phyloP scores from a whole-genome alignment of 2,888 invertebrate species.

The Drosophila differens region DNA sequence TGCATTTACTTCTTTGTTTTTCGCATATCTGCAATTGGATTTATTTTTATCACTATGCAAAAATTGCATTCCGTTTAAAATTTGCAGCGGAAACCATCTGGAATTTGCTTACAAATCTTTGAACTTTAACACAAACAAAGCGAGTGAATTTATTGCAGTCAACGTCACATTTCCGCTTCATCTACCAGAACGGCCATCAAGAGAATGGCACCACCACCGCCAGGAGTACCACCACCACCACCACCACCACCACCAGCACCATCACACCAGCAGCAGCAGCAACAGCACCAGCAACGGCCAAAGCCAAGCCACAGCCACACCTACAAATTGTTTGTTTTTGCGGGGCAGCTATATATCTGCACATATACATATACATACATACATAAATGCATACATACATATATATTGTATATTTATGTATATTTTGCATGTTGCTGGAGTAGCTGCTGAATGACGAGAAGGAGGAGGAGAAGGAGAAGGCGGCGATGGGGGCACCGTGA shows the following conservation, averaged over 20 bases:
- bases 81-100: slow-evolving; percentile 24
- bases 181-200: slow-evolving; percentile 82
- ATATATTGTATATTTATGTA: slow-evolving; percentile 39
- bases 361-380: slow-evolving; percentile 2
- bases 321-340: slow-evolving; percentile 77
- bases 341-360: slow-evolving; percentile 6
- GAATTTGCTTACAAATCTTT: slow-evolving; percentile 53
- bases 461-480: slow-evolving; percentile 16
- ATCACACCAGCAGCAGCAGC: slow-evolving; percentile 8
- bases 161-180: slow-evolving; percentile 82
- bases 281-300: slow-evolving; percentile 22
- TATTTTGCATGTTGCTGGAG: slow-evolving; percentile 59
- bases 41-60: slow-evolving; percentile 7
- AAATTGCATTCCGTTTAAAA: slow-evolving; percentile 15
- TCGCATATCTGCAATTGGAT: not conserved
- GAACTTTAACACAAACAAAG: slow-evolving; percentile 72
- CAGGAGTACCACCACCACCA: slow-evolving; percentile 16
- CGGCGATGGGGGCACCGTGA: slow-evolving; percentile 37
- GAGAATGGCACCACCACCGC: slow-evolving; percentile 47
- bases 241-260: slow-evolving; percentile 16
- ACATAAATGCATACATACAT: slow-evolving; percentile 3
- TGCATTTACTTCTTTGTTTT: not conserved
- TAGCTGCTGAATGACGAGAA: slow-evolving; percentile 24
- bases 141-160: slow-evolving; percentile 73
- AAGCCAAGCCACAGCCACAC: slow-evolving; percentile 67